Percentiles rank a stretch among this genome's conserved stretches.
These are phyloP conservation scores for Chalcis sispes DNA, from an alignment of 2,888 invertebrate genomes.

Conservation along the genomic window DNA sequence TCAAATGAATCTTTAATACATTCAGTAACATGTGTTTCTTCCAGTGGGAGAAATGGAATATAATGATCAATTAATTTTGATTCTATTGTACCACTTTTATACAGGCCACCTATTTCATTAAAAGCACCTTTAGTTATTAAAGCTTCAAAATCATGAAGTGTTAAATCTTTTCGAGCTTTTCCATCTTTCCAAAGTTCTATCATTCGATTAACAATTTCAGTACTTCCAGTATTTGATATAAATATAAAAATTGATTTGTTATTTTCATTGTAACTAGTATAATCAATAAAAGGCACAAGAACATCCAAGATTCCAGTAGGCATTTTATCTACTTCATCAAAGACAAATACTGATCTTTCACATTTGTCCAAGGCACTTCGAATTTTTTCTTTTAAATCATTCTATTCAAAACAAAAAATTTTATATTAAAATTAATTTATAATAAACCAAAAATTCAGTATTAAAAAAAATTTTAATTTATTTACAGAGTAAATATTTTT, in stretches of 20 bases:
- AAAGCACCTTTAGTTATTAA: slow-evolving; percentile 84
- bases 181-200: slow-evolving; percentile 80
- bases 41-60: slow-evolving; percentile 95
- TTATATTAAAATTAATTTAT: slow-evolving; percentile 10
- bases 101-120: slow-evolving; percentile 87
- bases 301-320: slow-evolving; percentile 88
- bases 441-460: not conserved
- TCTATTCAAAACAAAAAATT: slow-evolving; percentile 64
- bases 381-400: slow-evolving; percentile 58
- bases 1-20: slow-evolving; percentile 85
- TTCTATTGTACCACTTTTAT: slow-evolving; percentile 88
- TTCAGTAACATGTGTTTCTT: slow-evolving; percentile 86
- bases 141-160: slow-evolving; percentile 84
- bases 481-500: too few relatives aligned
- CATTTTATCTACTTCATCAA: slow-evolving; percentile 98
- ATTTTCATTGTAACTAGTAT: slow-evolving; percentile 77
- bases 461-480: not conserved
- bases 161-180: slow-evolving; percentile 80
- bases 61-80: slow-evolving; percentile 93
- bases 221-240: slow-evolving; percentile 93
- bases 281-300: slow-evolving; percentile 92
- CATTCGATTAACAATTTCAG: slow-evolving; percentile 81
- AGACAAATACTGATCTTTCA: slow-evolving; percentile 89
- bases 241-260: slow-evolving; percentile 91
- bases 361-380: slow-evolving; percentile 82